phyloP scores from a whole-genome alignment of 2,113 vertebrate genomes.

The Microcebus griseorufus region DNA sequence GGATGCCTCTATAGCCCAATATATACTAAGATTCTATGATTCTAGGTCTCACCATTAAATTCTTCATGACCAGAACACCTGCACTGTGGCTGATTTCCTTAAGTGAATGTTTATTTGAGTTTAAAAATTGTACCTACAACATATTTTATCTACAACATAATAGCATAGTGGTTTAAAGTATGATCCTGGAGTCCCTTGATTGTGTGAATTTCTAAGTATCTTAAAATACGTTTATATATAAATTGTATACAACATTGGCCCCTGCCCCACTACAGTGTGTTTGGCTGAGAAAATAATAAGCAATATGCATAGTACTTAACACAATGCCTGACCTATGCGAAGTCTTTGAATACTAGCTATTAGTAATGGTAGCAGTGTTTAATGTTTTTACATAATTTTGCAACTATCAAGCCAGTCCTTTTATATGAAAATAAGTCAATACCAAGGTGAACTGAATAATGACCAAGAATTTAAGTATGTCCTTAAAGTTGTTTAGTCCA shows the following conservation, averaged over 20 bases:
- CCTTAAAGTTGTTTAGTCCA: conserved; percentile 8
- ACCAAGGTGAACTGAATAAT: not conserved
- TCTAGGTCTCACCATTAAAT: not conserved
- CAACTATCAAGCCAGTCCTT: not conserved
- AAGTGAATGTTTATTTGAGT: not conserved
- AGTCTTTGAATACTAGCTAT: not conserved
- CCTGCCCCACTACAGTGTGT: not conserved
- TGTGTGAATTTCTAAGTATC: not conserved
- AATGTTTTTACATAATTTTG: not conserved
- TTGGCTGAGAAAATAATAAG: not conserved
- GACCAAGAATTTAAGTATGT: not conserved
- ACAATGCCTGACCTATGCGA: not conserved
- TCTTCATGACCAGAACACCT: not conserved
- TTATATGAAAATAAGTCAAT: conserved; percentile 8
- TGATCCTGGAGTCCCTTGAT: not conserved
- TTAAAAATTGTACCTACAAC: not conserved
- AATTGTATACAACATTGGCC: not conserved
- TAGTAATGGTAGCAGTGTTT: not conserved
- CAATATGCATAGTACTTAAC: not conserved
- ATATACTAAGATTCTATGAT: not conserved
- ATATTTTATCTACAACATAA: not conserved
- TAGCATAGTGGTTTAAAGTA: not conserved
- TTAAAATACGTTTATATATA: not conserved
- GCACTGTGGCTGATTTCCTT: not conserved
- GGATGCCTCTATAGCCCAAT: not conserved